Conservation (phyloP, 1,140 invertebrate species). For the Drosophila elegans region DNA sequence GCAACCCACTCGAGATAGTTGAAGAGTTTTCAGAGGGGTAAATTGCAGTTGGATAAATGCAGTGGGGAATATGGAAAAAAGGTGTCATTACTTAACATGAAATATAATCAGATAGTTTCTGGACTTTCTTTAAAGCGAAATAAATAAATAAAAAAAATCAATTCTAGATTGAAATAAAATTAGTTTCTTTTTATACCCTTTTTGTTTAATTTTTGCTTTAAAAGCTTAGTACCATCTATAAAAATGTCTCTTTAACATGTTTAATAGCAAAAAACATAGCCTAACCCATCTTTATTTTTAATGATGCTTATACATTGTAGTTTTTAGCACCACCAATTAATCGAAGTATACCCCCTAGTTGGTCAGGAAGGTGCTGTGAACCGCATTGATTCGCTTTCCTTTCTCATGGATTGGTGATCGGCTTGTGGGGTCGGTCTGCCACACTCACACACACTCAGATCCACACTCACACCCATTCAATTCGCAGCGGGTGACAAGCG, state of each 20-base stretch:
- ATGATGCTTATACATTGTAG: neutral
- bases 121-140: no score
- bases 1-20: conserved; percentile 14
- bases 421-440: conserved; percentile 50
- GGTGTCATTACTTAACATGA: neutral
- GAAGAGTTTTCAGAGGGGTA: neutral
- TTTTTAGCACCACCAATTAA: neutral
- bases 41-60: neutral
- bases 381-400: conserved; percentile 2
- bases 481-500: conserved; percentile 81
- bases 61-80: neutral
- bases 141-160: no score
- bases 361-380: neutral
- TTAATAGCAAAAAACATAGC: no score
- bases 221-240: no score
- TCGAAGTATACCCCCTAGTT: conserved; percentile 4
- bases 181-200: neutral
- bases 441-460: conserved; percentile 15
- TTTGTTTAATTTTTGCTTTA: neutral
- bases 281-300: no score
- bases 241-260: no score
- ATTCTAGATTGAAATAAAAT: no score
- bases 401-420: conserved; percentile 31
- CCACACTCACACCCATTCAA: conserved; percentile 41
- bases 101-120: neutral